A percentile compares a stretch with the other conserved stretches of the same genome.
Evolutionary conservation across 2,888 invertebrate genomes (phyloP).

Genomic region (Eugnorisma glareosa): DNA sequence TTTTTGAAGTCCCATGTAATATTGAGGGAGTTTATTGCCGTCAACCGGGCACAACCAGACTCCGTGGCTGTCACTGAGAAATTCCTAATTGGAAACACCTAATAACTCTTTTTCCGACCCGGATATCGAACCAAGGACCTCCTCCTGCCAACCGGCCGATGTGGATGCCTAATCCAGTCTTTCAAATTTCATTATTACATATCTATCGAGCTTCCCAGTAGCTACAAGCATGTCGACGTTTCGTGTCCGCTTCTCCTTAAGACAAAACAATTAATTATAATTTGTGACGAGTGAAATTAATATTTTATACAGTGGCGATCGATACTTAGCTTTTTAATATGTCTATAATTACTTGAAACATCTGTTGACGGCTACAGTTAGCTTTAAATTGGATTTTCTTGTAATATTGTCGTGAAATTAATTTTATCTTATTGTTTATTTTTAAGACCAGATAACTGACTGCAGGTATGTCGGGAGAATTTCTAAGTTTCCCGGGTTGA

Average conservation of each 20-base stretch:
- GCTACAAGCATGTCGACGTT: not conserved
- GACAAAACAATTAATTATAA: slow-evolving; percentile 29
- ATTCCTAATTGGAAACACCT: no score
- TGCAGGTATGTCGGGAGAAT: not conserved
- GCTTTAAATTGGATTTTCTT: slow-evolving; percentile 23
- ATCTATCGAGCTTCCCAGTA: not conserved
- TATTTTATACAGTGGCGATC: slow-evolving; percentile 71
- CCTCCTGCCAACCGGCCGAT: no score
- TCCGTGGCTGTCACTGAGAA: no score
- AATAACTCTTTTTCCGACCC: no score
- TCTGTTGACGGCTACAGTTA: slow-evolving; percentile 37
- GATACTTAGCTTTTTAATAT: slow-evolving; percentile 50
- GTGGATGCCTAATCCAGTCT: not conserved
- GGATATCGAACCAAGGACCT: no score
- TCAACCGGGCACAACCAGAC: no score
- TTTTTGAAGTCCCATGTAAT: no score
- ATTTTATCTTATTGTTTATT: not conserved
- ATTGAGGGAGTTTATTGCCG: no score
- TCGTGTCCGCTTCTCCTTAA: slow-evolving; percentile 43
- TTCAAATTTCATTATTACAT: not conserved
- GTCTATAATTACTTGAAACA: slow-evolving; percentile 55
- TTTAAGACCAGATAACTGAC: slow-evolving; percentile 3
- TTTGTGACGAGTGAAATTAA: slow-evolving; percentile 68
- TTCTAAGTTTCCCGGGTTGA: not conserved
- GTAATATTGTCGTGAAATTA: not conserved